Evolutionary conservation across 2,797 vertebrate genomes (phyloP), one percentile per base, ranked within the genome.

Genomic region (Platyrinchus mystaceus): DNA sequence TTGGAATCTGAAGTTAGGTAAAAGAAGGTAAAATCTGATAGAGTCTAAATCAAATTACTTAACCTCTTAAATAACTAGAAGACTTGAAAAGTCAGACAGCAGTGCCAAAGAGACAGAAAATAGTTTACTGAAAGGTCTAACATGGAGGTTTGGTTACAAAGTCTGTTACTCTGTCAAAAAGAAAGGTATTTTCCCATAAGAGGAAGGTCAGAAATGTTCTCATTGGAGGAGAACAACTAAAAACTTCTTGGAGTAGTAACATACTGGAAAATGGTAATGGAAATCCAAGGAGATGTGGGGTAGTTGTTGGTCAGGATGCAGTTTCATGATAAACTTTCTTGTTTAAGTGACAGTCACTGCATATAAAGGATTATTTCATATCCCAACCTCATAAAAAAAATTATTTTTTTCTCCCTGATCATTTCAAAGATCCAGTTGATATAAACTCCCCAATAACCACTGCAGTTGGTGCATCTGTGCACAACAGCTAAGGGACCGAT

Each of bases 341-440:
- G 7, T 50, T 67, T 23, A 66, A 69, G 5, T 24, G 20, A 36
- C 3, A 55, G 19, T 41, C 14, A 41, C 14, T 44, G 3, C 14
- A 47, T 64, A 21, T 22, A 74, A 52, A 68, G 7, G 9, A 43
- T 8, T 52, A 52, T 66, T 92, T 68, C 14, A 10, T 30, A 52
- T 30, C 50, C 28, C 28, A 39, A 11, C 1, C 1, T 1, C 3
- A 3, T n/a, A 14, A 44, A 19, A 7, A 27, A 49, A 21, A 63
- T 2, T 4, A 0, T 6, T n/a, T 66, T 56, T 68, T 23, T 12
- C 15, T 36, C 8, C 5, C 4, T 14, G 7, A 18, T n/a, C 37
- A 37, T 56, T 75, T 84, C 52, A 79, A 44, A 63, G 43, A 32
- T 22, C 4, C 4, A 8, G 7, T 26, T 92, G 39, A 27, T 59